Percentiles rank a stretch among this genome's conserved stretches.
Conservation (phyloP, 2,797 vertebrate genomes). For the Melanotaenia parkinsoni region DNA sequence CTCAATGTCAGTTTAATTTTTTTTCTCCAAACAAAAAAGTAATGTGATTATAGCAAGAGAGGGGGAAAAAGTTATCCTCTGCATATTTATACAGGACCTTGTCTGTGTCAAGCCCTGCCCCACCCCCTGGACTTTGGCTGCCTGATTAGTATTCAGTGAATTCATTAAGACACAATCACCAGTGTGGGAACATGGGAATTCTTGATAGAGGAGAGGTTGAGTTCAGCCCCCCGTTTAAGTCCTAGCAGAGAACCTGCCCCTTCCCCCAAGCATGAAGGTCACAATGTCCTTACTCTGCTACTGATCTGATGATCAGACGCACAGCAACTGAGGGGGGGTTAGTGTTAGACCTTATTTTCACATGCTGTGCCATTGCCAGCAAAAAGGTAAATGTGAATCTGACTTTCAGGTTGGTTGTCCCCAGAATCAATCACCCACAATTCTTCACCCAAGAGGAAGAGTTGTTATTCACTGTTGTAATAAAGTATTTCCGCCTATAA, state of each 20-base stretch:
- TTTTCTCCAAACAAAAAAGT: constrained; percentile 35
- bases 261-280: constrained; percentile 79
- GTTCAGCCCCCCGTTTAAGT: constrained; percentile 61
- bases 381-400: constrained; percentile 22
- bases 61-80: constrained; percentile 18
- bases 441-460: constrained; percentile 57
- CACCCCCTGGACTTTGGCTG: constrained; percentile 69
- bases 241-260: constrained; percentile 52
- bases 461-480: constrained; percentile 49
- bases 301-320: constrained; percentile 67
- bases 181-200: constrained; percentile 77
- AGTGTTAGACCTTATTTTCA: constrained; percentile 49
- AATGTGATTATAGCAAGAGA: constrained; percentile 35
- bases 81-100: constrained; percentile 64
- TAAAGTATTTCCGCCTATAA: constrained; percentile 63
- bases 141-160: constrained; percentile 84
- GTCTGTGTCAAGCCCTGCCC: constrained; percentile 65
- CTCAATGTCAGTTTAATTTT: constrained; percentile 19
- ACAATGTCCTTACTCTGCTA: constrained; percentile 65
- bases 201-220: constrained; percentile 73
- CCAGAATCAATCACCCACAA: constrained; percentile 43
- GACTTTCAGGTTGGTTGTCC: constrained; percentile 48
- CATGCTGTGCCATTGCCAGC: constrained; percentile 32
- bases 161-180: constrained; percentile 82
- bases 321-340: constrained; percentile 14